Base-by-base conservation (phyloP, 2,113 vertebrate genomes). In the Speoplatyrhinus poulsoni region DNA sequence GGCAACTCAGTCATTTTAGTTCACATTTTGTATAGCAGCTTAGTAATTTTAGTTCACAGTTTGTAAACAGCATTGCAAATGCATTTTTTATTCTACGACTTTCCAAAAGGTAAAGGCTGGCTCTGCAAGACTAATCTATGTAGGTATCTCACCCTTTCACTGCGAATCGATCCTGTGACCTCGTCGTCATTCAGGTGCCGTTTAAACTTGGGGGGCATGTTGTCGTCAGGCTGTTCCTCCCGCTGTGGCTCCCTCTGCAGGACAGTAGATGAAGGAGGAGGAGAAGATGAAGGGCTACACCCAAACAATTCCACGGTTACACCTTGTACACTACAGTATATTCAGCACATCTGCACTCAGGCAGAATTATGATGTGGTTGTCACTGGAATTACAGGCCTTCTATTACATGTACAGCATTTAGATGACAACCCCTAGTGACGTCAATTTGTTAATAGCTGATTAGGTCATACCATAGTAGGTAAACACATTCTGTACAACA, bases 161-260 rank as follows among this genome's bases (percentile, higher is more conserved):
- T 99, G 89, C 94, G 96, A 77, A 98, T 89, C 17, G 97, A 99
- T 70, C 97, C 97, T 0, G 97, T 98, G 86, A 99, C 96, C 79
- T 99, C 97, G 2, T 98, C 97, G 4, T 98, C 96, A 33, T 99
- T 95, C 65, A 99, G 91, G 87, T 99, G 97, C 81, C 97, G 92
- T 86, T 99, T 99, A 86, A 99, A 99, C 86, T 99, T 99, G 66
- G 97, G 96, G 78, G 97, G 97, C 97, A 99, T 99, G 72, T 73
- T 90, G 88, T 90, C 83, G 69, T 91, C 91, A 60, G 81, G 80
- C 83, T 90, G 92, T 86, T 93, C 91, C 92, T 92, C 91, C 89
- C 48, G 87, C 73, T 93, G 91, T 82, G 92, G 92, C 87, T 93
- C 93, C 89, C 90, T 92, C 93, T 93, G 81, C 53, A 75, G 75